Evolutionary conservation across 2,797 vertebrate species (phyloP).

Genomic region (Sebastes miniatus): DNA sequence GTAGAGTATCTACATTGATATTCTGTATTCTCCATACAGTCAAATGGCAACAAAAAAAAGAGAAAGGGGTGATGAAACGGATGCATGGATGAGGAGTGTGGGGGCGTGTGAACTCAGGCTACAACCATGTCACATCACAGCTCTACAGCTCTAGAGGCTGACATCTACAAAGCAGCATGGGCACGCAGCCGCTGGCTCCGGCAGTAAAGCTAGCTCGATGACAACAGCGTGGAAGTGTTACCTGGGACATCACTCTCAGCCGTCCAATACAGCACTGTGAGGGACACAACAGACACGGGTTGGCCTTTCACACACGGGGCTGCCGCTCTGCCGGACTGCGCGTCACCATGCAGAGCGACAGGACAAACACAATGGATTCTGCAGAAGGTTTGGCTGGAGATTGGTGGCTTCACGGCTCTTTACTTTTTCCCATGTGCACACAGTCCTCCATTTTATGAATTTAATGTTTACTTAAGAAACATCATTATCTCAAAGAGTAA

Average conservation of each 20-base stretch:
- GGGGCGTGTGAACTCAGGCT: conserved; percentile 45
- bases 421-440: conserved; percentile 13
- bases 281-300: conserved; percentile 83
- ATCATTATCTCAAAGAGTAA: conserved; percentile 76
- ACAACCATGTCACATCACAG: conserved; percentile 70
- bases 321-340: conserved; percentile 63
- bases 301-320: conserved; percentile 80
- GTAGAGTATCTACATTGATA: conserved; percentile 46
- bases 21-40: conserved; percentile 50
- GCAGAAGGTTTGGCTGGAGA: conserved; percentile 29
- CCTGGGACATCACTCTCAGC: conserved; percentile 86
- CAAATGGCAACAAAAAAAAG: conserved; percentile 22
- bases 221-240: conserved; percentile 72
- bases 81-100: conserved; percentile 60
- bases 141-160: conserved; percentile 62
- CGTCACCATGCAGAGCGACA: conserved; percentile 63
- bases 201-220: conserved; percentile 63
- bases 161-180: conserved; percentile 72
- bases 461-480: conserved; percentile 74
- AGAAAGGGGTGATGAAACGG: conserved; percentile 30
- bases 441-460: conserved; percentile 57
- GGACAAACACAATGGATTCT: conserved; percentile 54
- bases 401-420: conserved; percentile 8
- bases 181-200: conserved; percentile 56
- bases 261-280: conserved; percentile 89